These are phyloP conservation scores for Aphidoletes aphidimyza DNA, from an alignment of 2,888 invertebrate genomes.

Conservation along the genomic window DNA sequence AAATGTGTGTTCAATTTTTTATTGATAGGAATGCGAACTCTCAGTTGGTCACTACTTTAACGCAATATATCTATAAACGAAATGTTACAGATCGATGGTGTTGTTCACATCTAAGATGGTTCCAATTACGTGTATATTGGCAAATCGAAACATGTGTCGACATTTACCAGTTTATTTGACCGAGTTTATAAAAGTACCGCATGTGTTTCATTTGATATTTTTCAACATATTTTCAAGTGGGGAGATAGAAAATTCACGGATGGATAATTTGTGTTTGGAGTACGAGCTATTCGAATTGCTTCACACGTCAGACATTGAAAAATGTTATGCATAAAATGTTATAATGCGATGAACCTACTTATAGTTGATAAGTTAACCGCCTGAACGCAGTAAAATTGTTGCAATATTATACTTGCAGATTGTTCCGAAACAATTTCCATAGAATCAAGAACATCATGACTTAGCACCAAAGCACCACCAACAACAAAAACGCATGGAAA, in stretches of 20 bases:
- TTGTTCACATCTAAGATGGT: too few species aligned
- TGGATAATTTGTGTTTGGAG: background rate
- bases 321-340: background rate
- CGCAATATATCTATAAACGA: too few species aligned
- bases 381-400: constrained; percentile 37
- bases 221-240: background rate
- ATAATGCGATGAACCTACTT: constrained; percentile 34
- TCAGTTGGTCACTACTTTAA: too few species aligned
- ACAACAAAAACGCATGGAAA: background rate
- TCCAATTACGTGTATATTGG: background rate
- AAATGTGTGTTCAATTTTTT: too few species aligned
- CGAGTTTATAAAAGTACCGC: constrained; percentile 31
- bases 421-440: constrained; percentile 46
- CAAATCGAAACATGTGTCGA: background rate
- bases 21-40: too few species aligned
- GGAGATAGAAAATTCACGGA: background rate
- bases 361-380: constrained; percentile 32
- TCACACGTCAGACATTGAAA: background rate
- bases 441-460: background rate
- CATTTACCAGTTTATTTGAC: constrained; percentile 18
- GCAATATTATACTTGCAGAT: constrained; percentile 51
- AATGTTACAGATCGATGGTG: too few species aligned
- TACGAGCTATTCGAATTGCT: background rate
- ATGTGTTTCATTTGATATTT: constrained; percentile 10
- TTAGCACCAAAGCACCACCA: background rate